Evolutionary conservation across 2,888 invertebrate species (phyloP).

Genomic region (Lordiphosa fenestrarum): DNA sequence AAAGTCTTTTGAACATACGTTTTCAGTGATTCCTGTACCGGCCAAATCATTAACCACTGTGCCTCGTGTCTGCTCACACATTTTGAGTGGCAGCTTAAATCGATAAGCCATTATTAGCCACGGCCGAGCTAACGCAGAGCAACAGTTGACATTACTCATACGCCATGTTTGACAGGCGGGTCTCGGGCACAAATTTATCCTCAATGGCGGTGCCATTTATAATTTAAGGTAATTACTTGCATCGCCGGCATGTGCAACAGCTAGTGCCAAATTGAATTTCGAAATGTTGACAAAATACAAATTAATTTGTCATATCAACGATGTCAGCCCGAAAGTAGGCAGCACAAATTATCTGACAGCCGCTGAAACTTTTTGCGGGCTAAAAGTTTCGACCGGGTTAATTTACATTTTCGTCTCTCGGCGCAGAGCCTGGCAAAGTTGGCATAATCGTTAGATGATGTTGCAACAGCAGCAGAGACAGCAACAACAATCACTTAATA

Average conservation of each 20-base stretch:
- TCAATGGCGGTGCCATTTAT: conserved; percentile 24
- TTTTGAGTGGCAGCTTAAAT: conserved; percentile 43
- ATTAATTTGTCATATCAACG: conserved; percentile 43
- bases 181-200: conserved; percentile 35
- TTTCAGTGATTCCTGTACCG: too few species aligned
- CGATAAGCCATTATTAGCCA: conserved; percentile 51
- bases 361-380: conserved; percentile 5
- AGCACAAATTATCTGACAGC: conserved; percentile 14
- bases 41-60: background rate
- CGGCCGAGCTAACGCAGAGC: background rate
- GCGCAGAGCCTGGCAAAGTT: conserved; percentile 24
- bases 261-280: conserved; percentile 19
- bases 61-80: background rate
- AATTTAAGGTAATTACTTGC: conserved; percentile 55
- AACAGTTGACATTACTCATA: conserved; percentile 41
- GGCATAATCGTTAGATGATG: conserved; percentile 66
- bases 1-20: too few species aligned
- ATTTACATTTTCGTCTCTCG: conserved; percentile 27
- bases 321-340: conserved; percentile 31
- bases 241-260: too few species aligned
- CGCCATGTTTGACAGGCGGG: conserved; percentile 39
- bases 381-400: conserved; percentile 16
- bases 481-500: conserved; percentile 60
- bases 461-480: conserved; percentile 30
- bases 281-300: conserved; percentile 33